Conservation (phyloP, 2,888 invertebrate genomes). For the Apamea crenata region DNA sequence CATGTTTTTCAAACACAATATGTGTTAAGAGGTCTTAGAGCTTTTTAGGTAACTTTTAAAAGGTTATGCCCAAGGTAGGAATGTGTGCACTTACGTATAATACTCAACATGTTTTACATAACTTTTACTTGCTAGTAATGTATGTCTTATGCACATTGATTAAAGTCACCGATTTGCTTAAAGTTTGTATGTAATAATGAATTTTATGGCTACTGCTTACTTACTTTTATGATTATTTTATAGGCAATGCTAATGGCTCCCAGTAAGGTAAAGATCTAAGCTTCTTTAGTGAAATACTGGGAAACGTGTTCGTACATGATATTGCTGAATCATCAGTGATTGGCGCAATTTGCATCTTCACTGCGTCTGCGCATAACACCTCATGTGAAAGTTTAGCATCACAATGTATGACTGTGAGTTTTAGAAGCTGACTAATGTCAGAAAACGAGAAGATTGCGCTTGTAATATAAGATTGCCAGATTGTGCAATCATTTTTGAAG, state of each 20-base stretch:
- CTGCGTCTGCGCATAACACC: slow-evolving; percentile 49
- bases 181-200: slow-evolving; percentile 25
- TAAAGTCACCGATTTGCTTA: slow-evolving; percentile 23
- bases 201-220: slow-evolving; percentile 15
- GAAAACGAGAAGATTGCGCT: slow-evolving; percentile 49
- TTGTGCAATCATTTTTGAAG: slow-evolving; percentile 55
- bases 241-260: slow-evolving; percentile 14
- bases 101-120: slow-evolving; percentile 29
- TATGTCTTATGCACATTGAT: slow-evolving; percentile 21
- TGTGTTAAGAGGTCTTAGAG: slow-evolving; percentile 31
- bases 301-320: slow-evolving; percentile 24
- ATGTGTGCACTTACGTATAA: slow-evolving; percentile 29
- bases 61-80: slow-evolving; percentile 32
- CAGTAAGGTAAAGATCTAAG: slow-evolving; percentile 28
- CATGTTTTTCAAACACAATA: slow-evolving; percentile 30
- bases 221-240: slow-evolving; percentile 24
- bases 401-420: slow-evolving; percentile 59
- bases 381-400: slow-evolving; percentile 61
- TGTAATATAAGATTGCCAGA: slow-evolving; percentile 43
- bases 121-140: slow-evolving; percentile 40
- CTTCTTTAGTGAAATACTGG: slow-evolving; percentile 24
- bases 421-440: slow-evolving; percentile 65
- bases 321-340: slow-evolving; percentile 65
- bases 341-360: slow-evolving; percentile 66
- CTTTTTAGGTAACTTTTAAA: slow-evolving; percentile 40